Conservation (phyloP, 2,797 vertebrate species). For the Acipenser oxyrinchus region DNA sequence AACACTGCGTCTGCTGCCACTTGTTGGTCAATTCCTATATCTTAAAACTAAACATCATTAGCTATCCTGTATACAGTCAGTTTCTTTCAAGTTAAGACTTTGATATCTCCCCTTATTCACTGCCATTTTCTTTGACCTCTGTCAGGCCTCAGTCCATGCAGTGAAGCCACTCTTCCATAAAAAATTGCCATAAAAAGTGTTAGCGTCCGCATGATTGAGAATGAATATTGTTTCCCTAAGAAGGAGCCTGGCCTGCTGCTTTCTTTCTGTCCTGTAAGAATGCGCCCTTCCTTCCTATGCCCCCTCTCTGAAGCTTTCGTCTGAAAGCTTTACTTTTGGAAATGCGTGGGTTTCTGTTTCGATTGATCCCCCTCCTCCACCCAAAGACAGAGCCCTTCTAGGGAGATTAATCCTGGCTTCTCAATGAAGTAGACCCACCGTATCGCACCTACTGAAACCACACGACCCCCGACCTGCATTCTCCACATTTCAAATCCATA, state of each 20-base stretch:
- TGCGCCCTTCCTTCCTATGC: constrained; percentile 28
- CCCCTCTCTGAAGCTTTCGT: not conserved
- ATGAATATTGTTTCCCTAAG: constrained; percentile 43
- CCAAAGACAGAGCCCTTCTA: constrained; percentile 3
- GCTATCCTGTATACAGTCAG: constrained; percentile 39
- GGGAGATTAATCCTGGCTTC: too few species aligned
- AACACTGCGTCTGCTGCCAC: not conserved
- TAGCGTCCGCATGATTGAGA: constrained; percentile 46
- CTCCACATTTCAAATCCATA: constrained; percentile 18
- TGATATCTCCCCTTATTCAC: not conserved
- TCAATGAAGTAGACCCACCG: too few species aligned
- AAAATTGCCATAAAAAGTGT: constrained; percentile 45
- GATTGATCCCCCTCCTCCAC: constrained; percentile 45
- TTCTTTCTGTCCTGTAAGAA: constrained; percentile 54
- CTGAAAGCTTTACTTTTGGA: constrained; percentile 43
- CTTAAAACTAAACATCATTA: constrained; percentile 33
- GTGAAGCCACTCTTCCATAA: constrained; percentile 43
- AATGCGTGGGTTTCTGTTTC: constrained; percentile 31
- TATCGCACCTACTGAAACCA: too few species aligned
- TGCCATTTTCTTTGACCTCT: constrained; percentile 43
- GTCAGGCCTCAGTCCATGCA: constrained; percentile 39
- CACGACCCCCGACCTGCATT: constrained; percentile 28
- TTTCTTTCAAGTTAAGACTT: constrained; percentile 24
- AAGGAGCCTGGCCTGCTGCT: constrained; percentile 42
- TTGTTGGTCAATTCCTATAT: not conserved